These are phyloP conservation scores for Platycercus adscitus DNA, from an alignment of 2,113 vertebrate species.

Conservation along the genomic window DNA sequence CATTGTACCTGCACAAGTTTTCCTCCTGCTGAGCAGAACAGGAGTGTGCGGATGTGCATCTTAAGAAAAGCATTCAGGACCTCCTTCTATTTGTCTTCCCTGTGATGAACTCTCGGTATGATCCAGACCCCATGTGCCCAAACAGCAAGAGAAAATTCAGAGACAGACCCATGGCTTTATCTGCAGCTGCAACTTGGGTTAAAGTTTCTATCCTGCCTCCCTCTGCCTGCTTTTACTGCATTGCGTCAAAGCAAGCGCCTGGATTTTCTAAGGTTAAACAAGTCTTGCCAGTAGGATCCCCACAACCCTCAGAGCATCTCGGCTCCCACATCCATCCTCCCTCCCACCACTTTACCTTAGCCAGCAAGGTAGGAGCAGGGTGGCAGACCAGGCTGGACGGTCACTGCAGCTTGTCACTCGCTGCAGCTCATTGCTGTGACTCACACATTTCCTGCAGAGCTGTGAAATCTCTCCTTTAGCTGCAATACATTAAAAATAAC, in stretches of 20 bases:
- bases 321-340: rapidly evolving
- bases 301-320: rapidly evolving
- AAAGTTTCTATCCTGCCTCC: background rate
- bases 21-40: background rate
- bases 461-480: background rate
- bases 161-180: background rate
- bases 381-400: background rate
- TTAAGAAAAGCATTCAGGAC: background rate
- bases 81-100: background rate
- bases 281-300: background rate
- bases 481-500: background rate
- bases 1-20: rapidly evolving
- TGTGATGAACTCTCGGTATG: rapidly evolving
- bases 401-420: background rate
- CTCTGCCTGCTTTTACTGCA: conserved; percentile 56
- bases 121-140: rapidly evolving
- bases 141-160: background rate
- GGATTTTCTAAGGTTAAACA: background rate
- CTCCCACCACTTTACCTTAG: background rate
- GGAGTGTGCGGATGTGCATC: rapidly evolving
- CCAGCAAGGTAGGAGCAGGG: background rate
- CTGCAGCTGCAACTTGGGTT: background rate
- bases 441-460: background rate
- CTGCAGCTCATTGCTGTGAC: background rate
- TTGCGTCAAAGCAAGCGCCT: conserved; percentile 54